Evolutionary conservation across 2,113 vertebrate species (phyloP), one percentile per base, ranked within the genome.

Genomic region (Eurypyga helias): DNA sequence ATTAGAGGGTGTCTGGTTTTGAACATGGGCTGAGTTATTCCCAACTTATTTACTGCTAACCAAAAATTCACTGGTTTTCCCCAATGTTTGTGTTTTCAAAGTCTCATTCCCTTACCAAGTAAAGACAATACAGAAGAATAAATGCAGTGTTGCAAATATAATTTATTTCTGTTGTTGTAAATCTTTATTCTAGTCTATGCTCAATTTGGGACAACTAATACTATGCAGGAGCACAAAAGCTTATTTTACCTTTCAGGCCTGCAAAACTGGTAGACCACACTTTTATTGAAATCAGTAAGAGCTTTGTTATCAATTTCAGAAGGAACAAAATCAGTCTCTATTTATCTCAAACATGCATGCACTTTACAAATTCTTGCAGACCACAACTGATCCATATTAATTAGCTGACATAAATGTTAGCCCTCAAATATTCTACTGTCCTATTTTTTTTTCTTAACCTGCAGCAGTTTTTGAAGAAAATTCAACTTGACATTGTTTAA

Each of bases 341-440:
- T 96, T 93, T 93, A 52, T 93, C 84, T 95, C 61, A 87, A 87
- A 89, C 48, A 71, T 64, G 31, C 83, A 84, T 76, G 75, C 84
- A 96, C 94, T 95, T 93, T 90, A 85, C 77, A 96, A 94, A 91
- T 89, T 93, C 86, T 96, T 93, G 71, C 91, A 90, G 97, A 95
- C 93, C 93, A 96, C 96, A 95, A 97, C 91, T 96, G 79, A 97
- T 95, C 88, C 81, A 90, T 97, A 97, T 97, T 98, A 97, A 98
- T 97, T 96, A 96, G 92, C 83, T 97, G 91, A 96, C 96, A 87
- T 97, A 97, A 97, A 97, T 96, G 94, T 90, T 95, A 92, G 88
- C 87, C 73, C 91, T 97, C 89, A 94, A 96, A 96, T 92, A 97
- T 72, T 89, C 64, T 75, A 52, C 54, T 96, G 90, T 93, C 90